A percentile compares a stretch with the other conserved stretches of the same genome.
These are phyloP conservation scores for Adelges cooleyi DNA, from an alignment of 1,140 invertebrate species.

Conservation along the genomic window DNA sequence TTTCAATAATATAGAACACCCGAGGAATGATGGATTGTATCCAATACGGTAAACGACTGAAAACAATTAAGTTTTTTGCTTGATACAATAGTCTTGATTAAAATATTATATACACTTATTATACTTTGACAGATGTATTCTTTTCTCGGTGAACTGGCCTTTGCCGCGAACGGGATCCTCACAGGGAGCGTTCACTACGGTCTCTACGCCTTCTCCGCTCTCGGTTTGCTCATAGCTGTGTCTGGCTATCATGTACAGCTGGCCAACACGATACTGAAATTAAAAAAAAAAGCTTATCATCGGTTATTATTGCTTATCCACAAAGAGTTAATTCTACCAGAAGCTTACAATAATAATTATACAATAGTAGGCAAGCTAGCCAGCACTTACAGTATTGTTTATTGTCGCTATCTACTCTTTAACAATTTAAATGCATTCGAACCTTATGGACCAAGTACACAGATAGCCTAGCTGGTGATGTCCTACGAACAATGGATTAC, in stretches of 20 bases:
- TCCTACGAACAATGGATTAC: too few species aligned
- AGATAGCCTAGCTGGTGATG: too few species aligned
- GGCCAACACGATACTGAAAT: constrained; percentile 76
- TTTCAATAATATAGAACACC: constrained; percentile 87
- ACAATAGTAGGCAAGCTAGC: not conserved
- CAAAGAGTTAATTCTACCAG: too few species aligned
- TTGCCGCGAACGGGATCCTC: constrained; percentile 66
- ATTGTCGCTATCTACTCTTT: too few species aligned
- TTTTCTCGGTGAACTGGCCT: constrained; percentile 84
- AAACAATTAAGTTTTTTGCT: constrained; percentile 35
- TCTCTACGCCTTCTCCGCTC: constrained; percentile 83
- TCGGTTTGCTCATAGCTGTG: constrained; percentile 84
- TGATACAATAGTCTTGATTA: constrained; percentile 26
- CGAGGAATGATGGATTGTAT: constrained; percentile 73
- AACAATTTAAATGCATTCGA: too few species aligned
- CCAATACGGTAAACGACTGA: constrained; percentile 79
- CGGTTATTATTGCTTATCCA: too few species aligned
- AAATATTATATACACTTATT: not conserved
- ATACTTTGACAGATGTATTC: constrained; percentile 79
- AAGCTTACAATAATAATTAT: too few species aligned
- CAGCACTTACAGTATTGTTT: not conserved
- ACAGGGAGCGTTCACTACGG: constrained; percentile 69
- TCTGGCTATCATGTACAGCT: constrained; percentile 88
- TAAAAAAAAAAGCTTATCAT: constrained; percentile 2
- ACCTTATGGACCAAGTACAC: too few species aligned